phyloP scores from a whole-genome alignment of 2,888 invertebrate genomes.

The Pachliopta kotzebuea region DNA sequence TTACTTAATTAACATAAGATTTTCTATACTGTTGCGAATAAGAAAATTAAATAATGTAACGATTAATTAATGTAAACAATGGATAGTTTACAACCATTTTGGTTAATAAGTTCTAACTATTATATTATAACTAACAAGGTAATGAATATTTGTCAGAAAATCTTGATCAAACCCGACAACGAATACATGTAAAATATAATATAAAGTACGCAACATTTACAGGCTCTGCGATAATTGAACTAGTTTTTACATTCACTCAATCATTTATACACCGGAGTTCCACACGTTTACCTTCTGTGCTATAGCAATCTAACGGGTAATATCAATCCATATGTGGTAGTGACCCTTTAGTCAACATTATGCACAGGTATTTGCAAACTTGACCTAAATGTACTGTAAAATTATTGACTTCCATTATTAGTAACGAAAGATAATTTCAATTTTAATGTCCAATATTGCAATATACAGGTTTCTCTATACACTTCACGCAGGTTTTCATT shows the following conservation, averaged over 20 bases:
- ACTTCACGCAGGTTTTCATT: too few species aligned
- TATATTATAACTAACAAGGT: too few species aligned
- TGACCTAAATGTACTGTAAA: slow-evolving; percentile 17
- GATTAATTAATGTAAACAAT: too few species aligned
- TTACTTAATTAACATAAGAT: too few species aligned
- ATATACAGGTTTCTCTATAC: background rate
- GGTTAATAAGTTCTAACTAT: too few species aligned
- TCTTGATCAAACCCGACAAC: background rate
- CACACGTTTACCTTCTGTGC: slow-evolving; percentile 22
- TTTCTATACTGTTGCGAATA: too few species aligned
- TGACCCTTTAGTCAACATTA: slow-evolving; percentile 11
- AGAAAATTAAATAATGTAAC: too few species aligned
- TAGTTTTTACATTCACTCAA: slow-evolving; percentile 5
- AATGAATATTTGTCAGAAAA: too few species aligned
- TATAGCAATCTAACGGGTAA: slow-evolving; percentile 21
- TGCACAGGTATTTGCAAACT: slow-evolving; percentile 20
- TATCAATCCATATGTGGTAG: slow-evolving; percentile 19
- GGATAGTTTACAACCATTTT: too few species aligned
- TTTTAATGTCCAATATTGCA: background rate
- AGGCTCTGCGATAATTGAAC: slow-evolving; percentile 5
- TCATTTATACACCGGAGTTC: slow-evolving; percentile 12
- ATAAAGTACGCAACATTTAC: slow-evolving; percentile 3
- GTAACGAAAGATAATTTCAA: background rate
- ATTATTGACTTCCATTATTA: background rate
- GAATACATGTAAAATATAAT: background rate